Conservation (phyloP, 2,797 vertebrate genomes). For the Pangasius djambal region DNA sequence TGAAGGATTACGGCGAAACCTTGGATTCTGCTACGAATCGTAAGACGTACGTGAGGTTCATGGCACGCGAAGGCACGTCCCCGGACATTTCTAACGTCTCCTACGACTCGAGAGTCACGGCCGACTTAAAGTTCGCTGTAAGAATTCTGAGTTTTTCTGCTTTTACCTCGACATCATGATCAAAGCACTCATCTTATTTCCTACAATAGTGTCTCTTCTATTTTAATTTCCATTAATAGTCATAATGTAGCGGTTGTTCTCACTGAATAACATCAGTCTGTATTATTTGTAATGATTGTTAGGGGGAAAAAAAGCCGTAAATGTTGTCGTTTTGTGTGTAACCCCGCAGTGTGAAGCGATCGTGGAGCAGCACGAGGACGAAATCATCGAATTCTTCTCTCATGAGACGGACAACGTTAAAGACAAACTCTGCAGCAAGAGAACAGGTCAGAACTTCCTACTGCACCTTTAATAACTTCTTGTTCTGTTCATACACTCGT, state of each 20-base stretch:
- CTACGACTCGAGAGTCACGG: conserved; percentile 83
- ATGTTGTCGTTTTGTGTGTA: neutral
- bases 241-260: neutral
- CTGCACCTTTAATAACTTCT: neutral
- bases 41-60: conserved; percentile 83
- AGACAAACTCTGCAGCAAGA: conserved; percentile 94
- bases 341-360: conserved; percentile 90
- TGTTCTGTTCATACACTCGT: neutral
- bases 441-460: conserved; percentile 79
- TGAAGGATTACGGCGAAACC: conserved; percentile 91
- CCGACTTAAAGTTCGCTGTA: conserved; percentile 89
- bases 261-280: neutral
- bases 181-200: neutral
- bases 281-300: neutral
- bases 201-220: neutral
- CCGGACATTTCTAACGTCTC: conserved; percentile 84
- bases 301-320: neutral
- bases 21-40: conserved; percentile 80
- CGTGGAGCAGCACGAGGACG: conserved; percentile 92
- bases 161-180: neutral
- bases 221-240: neutral
- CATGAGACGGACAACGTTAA: conserved; percentile 90
- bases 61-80: conserved; percentile 79
- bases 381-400: conserved; percentile 92
- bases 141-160: conserved; percentile 55